Evolutionary conservation across 2,113 vertebrate species (phyloP).

Genomic region (Panurus biarmicus): DNA sequence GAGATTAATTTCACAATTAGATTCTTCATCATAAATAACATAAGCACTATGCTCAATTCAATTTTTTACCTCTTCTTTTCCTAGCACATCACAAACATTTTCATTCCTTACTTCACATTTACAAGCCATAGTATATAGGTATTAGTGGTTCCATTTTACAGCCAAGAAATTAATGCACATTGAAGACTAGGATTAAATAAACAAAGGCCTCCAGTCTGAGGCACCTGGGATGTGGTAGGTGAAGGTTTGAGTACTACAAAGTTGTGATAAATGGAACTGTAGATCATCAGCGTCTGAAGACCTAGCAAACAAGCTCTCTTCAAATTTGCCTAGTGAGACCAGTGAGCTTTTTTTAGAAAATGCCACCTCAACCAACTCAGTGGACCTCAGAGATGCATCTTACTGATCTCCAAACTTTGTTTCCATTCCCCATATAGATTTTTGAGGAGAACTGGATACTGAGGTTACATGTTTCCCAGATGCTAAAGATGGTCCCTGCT

Average conservation of each 20-base stretch:
- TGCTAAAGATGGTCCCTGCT: not conserved
- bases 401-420: not conserved
- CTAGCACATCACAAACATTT: not conserved
- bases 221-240: not conserved
- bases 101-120: not conserved
- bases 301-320: not conserved
- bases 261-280: not conserved
- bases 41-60: not conserved
- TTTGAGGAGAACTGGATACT: not conserved
- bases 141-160: not conserved
- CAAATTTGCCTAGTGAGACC: not conserved
- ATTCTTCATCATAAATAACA: not conserved
- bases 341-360: not conserved
- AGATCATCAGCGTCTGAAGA: not conserved
- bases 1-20: not conserved
- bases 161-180: not conserved
- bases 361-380: not conserved
- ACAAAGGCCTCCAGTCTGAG: not conserved
- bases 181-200: not conserved
- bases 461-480: not conserved
- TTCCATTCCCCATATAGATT: not conserved
- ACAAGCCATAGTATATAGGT: not conserved
- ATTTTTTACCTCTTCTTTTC: not conserved
- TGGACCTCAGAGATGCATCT: not conserved
- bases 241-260: not conserved